phyloP scores from a whole-genome alignment of 2,797 vertebrate species.

The Bovichtus diacanthus region DNA sequence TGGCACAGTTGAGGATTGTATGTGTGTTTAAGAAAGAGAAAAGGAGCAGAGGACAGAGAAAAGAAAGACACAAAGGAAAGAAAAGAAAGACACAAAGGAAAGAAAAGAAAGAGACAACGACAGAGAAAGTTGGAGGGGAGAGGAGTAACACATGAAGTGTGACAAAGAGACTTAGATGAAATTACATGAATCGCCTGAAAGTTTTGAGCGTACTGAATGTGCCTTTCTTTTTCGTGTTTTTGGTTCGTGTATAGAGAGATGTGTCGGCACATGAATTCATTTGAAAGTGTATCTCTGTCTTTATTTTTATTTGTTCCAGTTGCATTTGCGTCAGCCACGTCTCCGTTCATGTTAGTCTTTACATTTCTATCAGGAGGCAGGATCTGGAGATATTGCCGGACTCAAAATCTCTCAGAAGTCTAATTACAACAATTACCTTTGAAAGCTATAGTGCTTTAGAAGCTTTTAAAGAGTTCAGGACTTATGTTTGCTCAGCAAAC shows the following conservation, averaged over 20 bases:
- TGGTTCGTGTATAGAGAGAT: slow-evolving; percentile 8
- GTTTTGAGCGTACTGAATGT: slow-evolving; percentile 1
- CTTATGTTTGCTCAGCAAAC: slow-evolving; percentile 43
- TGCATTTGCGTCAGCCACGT: slow-evolving; percentile 6
- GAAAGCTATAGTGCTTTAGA: slow-evolving; percentile 46
- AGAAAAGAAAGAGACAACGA: no score
- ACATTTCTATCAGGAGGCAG: slow-evolving; percentile 28
- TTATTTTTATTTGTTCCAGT: neutral
- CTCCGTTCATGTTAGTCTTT: neutral
- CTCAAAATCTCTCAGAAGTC: slow-evolving; percentile 35
- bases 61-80: neutral
- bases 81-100: slow-evolving; percentile 4
- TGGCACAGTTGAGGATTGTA: slow-evolving; percentile 42
- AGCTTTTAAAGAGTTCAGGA: slow-evolving; percentile 49
- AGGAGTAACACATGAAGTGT: slow-evolving; percentile 16
- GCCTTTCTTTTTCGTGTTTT: neutral
- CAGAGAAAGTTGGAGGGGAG: neutral
- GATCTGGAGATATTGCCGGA: slow-evolving; percentile 15
- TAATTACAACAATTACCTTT: slow-evolving; percentile 74
- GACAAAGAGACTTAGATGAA: neutral
- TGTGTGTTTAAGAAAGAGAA: slow-evolving; percentile 26
- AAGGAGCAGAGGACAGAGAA: neutral
- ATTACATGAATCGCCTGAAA: slow-evolving; percentile 18
- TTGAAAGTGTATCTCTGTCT: neutral
- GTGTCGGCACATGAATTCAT: neutral